A percentile compares a stretch with the other conserved stretches of the same genome.
Conservation (phyloP, 2,797 vertebrate genomes). For the Eulemur coronatus region DNA sequence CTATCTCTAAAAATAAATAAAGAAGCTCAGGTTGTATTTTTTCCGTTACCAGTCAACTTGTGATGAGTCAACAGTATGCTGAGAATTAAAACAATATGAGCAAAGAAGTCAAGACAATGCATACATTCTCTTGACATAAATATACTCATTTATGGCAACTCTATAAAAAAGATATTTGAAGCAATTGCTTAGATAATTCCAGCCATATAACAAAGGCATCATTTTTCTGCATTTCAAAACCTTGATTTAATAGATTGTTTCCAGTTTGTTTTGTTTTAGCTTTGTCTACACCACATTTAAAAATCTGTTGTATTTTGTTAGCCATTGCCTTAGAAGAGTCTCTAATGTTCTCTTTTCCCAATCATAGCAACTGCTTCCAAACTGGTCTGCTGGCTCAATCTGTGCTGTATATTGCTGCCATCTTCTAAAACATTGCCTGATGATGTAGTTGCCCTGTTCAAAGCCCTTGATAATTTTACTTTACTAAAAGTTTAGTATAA, state of each 20-base stretch:
- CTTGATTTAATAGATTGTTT: constrained; percentile 26
- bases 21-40: background rate
- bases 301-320: constrained; percentile 5
- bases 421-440: background rate
- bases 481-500: background rate
- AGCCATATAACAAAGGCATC: background rate
- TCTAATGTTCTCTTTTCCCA: background rate
- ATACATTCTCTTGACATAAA: constrained; percentile 28
- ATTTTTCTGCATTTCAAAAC: background rate
- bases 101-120: background rate
- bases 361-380: background rate
- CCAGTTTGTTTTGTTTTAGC: background rate
- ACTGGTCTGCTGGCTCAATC: background rate
- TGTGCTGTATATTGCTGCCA: background rate
- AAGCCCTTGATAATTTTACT: background rate
- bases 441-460: background rate
- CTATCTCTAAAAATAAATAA: background rate
- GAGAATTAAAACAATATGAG: background rate
- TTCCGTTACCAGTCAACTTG: background rate
- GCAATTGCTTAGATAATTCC: background rate
- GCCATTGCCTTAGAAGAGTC: background rate
- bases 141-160: background rate
- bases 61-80: background rate
- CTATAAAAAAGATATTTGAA: background rate
- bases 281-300: background rate